phyloP scores from a whole-genome alignment of 2,113 vertebrate genomes.

The Athene noctua region DNA sequence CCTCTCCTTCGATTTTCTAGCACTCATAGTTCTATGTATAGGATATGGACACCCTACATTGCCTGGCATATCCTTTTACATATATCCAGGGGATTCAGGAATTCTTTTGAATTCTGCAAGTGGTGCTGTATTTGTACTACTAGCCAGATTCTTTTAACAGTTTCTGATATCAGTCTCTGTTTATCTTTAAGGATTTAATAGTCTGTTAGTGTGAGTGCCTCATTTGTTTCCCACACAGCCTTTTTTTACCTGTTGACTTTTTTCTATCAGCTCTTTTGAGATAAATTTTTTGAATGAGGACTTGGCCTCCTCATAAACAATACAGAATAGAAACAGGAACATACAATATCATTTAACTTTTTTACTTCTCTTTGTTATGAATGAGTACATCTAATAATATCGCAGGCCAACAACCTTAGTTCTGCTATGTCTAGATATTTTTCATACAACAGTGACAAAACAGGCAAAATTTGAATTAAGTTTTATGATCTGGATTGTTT shows the following conservation, averaged over 20 bases:
- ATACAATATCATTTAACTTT: not conserved
- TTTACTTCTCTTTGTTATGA: not conserved
- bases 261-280: not conserved
- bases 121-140: not conserved
- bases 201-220: not conserved
- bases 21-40: not conserved
- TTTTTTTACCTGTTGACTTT: not conserved
- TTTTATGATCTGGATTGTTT: not conserved
- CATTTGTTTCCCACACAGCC: not conserved
- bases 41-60: not conserved
- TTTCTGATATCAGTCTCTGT: not conserved
- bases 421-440: not conserved
- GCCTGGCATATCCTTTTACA: not conserved
- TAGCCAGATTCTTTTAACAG: not conserved
- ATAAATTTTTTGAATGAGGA: not conserved
- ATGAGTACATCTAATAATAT: not conserved
- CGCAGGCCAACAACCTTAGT: not conserved
- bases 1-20: not conserved
- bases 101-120: conserved; percentile 13
- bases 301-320: not conserved
- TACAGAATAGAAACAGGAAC: not conserved
- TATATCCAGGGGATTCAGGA: not conserved
- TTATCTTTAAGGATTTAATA: conserved; percentile 4
- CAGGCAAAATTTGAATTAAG: not conserved
- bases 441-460: not conserved